A percentile compares a stretch with the other conserved stretches of the same genome.
Conservation (phyloP, 2,888 invertebrate species). For the Agelastica alni region DNA sequence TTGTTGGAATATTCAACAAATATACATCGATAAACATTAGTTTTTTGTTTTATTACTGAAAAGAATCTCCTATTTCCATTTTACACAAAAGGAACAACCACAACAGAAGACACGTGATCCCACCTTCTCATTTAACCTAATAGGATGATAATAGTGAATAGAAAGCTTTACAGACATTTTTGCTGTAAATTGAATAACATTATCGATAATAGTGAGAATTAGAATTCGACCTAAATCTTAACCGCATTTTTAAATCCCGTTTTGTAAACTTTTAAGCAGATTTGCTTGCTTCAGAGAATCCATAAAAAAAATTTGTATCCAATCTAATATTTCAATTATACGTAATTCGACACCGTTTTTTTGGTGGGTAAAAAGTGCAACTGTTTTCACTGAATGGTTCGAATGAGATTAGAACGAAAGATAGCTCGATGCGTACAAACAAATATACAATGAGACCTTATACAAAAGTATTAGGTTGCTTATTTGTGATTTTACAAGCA, state of each 20-base stretch:
- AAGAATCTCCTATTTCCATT: no score
- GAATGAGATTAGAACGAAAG: slow-evolving; percentile 24
- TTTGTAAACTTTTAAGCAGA: slow-evolving; percentile 29
- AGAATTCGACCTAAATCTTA: slow-evolving; percentile 27
- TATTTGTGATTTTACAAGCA: slow-evolving; percentile 37
- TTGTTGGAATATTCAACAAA: no score
- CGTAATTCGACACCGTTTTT: slow-evolving; percentile 31
- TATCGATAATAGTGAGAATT: slow-evolving; percentile 17
- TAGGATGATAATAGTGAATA: slow-evolving; percentile 9
- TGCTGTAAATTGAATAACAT: slow-evolving; percentile 14
- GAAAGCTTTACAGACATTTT: neutral
- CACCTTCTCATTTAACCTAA: neutral
- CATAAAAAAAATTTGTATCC: slow-evolving; percentile 18
- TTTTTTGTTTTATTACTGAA: no score
- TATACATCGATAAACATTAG: no score
- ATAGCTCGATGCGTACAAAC: slow-evolving; percentile 36
- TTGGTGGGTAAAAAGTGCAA: slow-evolving; percentile 34
- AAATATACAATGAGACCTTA: slow-evolving; percentile 35
- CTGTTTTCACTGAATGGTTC: slow-evolving; percentile 34
- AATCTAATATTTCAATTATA: slow-evolving; percentile 38
- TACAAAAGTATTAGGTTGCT: slow-evolving; percentile 39
- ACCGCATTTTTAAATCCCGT: slow-evolving; percentile 30
- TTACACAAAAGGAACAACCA: no score
- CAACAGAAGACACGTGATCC: neutral
- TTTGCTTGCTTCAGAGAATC: slow-evolving; percentile 25